Conservation (phyloP, 2,888 invertebrate genomes). For the Tachystola acroxantha region DNA sequence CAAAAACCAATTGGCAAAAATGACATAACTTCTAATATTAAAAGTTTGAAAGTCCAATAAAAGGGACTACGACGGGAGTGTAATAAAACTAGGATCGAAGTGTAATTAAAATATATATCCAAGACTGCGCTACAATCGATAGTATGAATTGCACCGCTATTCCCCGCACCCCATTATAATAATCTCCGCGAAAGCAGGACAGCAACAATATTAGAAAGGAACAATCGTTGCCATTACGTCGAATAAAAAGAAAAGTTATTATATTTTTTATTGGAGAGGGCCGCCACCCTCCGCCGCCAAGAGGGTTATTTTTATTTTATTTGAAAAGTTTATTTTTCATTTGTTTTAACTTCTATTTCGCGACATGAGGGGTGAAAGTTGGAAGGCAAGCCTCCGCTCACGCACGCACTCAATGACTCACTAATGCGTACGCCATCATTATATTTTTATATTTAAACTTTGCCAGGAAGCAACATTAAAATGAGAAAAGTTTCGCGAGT, state of each 20-base stretch:
- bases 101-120: slow-evolving; percentile 6
- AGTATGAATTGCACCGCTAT: slow-evolving; percentile 19
- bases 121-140: slow-evolving; percentile 23
- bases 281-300: slow-evolving; percentile 72
- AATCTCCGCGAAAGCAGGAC: slow-evolving; percentile 62
- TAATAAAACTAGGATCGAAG: too few relatives aligned
- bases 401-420: slow-evolving; percentile 73
- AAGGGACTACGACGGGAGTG: too few relatives aligned
- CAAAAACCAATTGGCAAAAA: too few relatives aligned
- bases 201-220: slow-evolving; percentile 65
- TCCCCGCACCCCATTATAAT: slow-evolving; percentile 59
- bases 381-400: slow-evolving; percentile 38
- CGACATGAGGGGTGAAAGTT: slow-evolving; percentile 64
- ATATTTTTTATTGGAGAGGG: slow-evolving; percentile 77
- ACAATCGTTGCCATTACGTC: slow-evolving; percentile 74
- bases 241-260: slow-evolving; percentile 78
- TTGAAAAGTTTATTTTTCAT: slow-evolving; percentile 77
- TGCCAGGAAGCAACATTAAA: slow-evolving; percentile 69
- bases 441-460: slow-evolving; percentile 77
- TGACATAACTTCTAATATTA: too few relatives aligned
- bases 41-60: too few relatives aligned
- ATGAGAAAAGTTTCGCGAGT: slow-evolving; percentile 69
- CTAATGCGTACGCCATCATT: slow-evolving; percentile 75
- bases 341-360: slow-evolving; percentile 75
- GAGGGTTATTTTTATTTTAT: slow-evolving; percentile 78